Base-by-base conservation (phyloP, 92 coral and sea anemone genomes). In the Phenganax subtilis region DNA sequence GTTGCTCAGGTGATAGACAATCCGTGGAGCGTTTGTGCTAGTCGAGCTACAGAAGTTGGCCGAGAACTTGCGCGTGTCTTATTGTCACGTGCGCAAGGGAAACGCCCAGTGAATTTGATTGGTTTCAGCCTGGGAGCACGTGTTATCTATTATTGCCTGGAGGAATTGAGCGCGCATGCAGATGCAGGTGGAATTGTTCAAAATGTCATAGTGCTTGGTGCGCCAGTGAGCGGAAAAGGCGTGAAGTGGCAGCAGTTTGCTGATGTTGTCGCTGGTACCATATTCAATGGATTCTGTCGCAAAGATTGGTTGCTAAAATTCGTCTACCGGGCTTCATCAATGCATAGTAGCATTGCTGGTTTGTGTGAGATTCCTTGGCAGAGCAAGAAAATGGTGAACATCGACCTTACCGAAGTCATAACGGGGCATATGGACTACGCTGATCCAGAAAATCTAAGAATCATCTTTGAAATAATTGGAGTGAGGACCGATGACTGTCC, bases 41-140 rank as follows among this genome's bases (percentile, higher is more conserved):
- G 88, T 37, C 84, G 97, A 27, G 90, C 97, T 64, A 87, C 81
- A 56, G 91, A 92, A 81, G 91, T 87, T 9, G 97, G 97, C 67
- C 75, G 86, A 79, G 91, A 90, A 28, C 90, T 92, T 3, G 97
- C 97, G 10, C 74, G 88, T 27, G 90, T 92, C 15, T 80, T 92
- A 64, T 84, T 83, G 65, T 88, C 88, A 27, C 86, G 88, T 73
- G 83, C 90, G 66, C 94, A 92, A 89, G 97, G 97, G 2, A 82
- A 84, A 17, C 91, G 97, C 16, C 97, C 97, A 17, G 94, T 92
- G 27, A 81, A 89, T 17, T 89, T 92, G 12, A 85, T 92, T 60
- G 97, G 97, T 44, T 92, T 92, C 89, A 92, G 97, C 63, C 82
- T 92, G 56, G 97, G 97, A 14, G 97, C 97, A 55, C 91, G 97